Evolutionary conservation across 2,797 vertebrate genomes (phyloP).

Genomic region (Coccyzus lansbergi): DNA sequence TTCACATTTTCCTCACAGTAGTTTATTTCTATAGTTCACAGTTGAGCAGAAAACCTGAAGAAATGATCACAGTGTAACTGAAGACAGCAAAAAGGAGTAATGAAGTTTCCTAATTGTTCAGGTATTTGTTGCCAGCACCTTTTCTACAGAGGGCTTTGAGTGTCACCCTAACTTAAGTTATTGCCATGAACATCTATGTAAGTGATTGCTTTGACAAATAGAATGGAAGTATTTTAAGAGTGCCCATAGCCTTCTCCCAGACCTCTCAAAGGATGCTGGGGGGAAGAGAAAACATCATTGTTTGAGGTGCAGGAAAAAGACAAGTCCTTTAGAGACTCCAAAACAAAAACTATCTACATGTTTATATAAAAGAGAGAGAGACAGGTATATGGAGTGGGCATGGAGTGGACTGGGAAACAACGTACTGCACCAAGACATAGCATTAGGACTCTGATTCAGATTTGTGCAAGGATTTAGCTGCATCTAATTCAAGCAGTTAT

Average conservation of each 20-base stretch:
- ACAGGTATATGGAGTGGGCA: fast-evolving
- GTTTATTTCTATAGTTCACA: not conserved
- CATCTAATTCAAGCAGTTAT: not conserved
- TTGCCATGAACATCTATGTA: not conserved
- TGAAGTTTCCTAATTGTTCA: not conserved
- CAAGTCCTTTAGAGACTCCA: not conserved
- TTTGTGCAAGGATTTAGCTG: not conserved
- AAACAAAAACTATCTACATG: not conserved
- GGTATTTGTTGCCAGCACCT: not conserved
- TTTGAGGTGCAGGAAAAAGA: not conserved
- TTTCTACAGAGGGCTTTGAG: not conserved
- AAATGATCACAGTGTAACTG: not conserved
- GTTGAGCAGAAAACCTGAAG: not conserved
- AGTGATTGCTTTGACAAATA: not conserved
- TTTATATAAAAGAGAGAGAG: not conserved
- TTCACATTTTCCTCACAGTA: not conserved
- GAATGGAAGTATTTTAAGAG: not conserved
- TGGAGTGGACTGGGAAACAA: not conserved
- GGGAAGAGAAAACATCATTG: not conserved
- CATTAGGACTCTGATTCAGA: not conserved
- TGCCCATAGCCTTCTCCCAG: not conserved
- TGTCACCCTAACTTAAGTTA: not conserved
- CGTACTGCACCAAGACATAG: not conserved
- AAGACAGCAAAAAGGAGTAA: not conserved
- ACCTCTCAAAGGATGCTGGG: not conserved